These are phyloP conservation scores for Sylvilagus bachmani DNA, from an alignment of 2,113 vertebrate genomes.

Conservation along the genomic window DNA sequence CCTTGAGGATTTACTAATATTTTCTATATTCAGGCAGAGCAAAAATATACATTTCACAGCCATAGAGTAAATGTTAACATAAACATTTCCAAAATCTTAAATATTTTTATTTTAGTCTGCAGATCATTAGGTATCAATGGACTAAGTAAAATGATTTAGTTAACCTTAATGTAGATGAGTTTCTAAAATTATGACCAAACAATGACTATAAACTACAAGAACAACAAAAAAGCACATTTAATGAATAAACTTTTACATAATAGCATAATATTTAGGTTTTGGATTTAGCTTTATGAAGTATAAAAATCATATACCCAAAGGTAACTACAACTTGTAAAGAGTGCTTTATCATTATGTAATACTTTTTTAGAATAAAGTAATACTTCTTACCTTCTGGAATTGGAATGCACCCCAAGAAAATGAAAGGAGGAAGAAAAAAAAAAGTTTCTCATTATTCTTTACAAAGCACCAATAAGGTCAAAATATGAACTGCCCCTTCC, in stretches of 20 bases:
- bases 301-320: conserved; percentile 42
- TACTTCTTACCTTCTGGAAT: conserved; percentile 91
- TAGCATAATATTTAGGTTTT: conserved; percentile 16
- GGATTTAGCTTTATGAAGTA: conserved; percentile 49
- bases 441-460: conserved; percentile 85
- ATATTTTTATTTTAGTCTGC: conserved; percentile 14
- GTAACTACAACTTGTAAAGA: conserved; percentile 57
- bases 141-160: conserved; percentile 17
- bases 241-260: background rate
- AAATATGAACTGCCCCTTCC: conserved; percentile 28
- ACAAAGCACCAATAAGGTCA: conserved; percentile 70
- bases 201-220: conserved; percentile 61
- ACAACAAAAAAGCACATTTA: background rate
- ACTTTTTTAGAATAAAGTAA: conserved; percentile 79
- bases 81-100: conserved; percentile 22
- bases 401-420: conserved; percentile 88
- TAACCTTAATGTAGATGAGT: background rate
- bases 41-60: conserved; percentile 31
- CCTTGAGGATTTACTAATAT: conserved; percentile 31
- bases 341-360: conserved; percentile 47
- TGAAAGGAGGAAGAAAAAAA: conserved; percentile 84
- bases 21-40: background rate
- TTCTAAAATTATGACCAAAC: conserved; percentile 23
- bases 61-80: conserved; percentile 42
- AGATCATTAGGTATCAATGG: background rate